Evolutionary conservation across 2,888 invertebrate genomes (phyloP).

Genomic region (Sphinx pinastri): DNA sequence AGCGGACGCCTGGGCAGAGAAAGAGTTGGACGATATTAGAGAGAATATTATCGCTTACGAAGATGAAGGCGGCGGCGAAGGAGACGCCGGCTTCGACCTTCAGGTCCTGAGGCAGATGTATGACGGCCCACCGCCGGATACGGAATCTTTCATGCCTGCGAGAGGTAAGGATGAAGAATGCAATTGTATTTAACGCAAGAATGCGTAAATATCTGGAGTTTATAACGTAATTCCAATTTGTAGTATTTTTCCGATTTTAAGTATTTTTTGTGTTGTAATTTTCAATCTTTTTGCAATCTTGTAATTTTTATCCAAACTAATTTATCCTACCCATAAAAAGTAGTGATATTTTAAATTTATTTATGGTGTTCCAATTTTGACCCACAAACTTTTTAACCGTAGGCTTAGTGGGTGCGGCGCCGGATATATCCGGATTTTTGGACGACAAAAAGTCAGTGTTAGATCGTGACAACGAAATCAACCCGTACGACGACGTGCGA

Average conservation of each 20-base stretch:
- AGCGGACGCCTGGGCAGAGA: slow-evolving; percentile 93
- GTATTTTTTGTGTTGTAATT: no score
- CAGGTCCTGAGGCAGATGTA: slow-evolving; percentile 89
- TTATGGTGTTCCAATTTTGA: neutral
- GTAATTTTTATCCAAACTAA: no score
- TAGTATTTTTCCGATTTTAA: no score
- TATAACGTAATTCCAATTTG: no score
- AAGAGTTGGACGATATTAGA: slow-evolving; percentile 97
- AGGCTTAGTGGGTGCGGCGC: slow-evolving; percentile 74
- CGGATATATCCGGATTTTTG: slow-evolving; percentile 95
- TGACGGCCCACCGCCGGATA: slow-evolving; percentile 83
- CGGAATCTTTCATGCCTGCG: slow-evolving; percentile 79
- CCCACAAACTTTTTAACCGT: slow-evolving; percentile 25
- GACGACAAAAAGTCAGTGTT: slow-evolving; percentile 95
- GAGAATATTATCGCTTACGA: slow-evolving; percentile 99
- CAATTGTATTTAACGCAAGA: neutral
- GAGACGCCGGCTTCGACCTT: slow-evolving; percentile 96
- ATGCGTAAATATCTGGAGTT: no score
- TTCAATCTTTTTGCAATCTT: no score
- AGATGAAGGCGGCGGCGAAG: slow-evolving; percentile 99
- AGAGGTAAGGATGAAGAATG: slow-evolving; percentile 63
- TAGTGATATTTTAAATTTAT: neutral
- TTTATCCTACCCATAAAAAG: no score
- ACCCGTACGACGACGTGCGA: slow-evolving; percentile 97
- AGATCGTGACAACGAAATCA: slow-evolving; percentile 95